These are phyloP conservation scores for Pristis pectinata DNA, from an alignment of 2,797 vertebrate species.

Conservation along the genomic window DNA sequence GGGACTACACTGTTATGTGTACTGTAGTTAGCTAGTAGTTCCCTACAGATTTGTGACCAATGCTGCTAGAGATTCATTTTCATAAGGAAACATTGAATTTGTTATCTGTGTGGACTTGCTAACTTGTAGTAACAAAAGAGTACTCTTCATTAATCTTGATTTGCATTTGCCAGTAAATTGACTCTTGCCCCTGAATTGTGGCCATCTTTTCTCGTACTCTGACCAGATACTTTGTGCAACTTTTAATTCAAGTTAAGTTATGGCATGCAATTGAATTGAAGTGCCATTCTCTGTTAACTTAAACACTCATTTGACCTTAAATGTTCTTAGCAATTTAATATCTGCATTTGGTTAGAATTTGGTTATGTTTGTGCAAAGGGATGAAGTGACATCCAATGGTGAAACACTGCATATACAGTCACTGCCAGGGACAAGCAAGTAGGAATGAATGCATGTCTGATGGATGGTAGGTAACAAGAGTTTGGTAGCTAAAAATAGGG, in stretches of 20 bases:
- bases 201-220: not conserved
- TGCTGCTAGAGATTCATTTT: not conserved
- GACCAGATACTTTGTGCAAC: not conserved
- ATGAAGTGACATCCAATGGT: not conserved
- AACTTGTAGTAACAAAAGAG: not conserved
- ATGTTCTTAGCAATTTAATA: not conserved
- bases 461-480: not conserved
- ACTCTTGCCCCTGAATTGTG: not conserved
- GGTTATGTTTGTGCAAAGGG: not conserved
- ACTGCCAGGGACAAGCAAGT: not conserved
- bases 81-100: not conserved
- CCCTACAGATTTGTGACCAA: not conserved
- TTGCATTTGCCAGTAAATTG: not conserved
- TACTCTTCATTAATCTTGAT: not conserved
- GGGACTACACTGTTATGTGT: too few species aligned
- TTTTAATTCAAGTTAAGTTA: not conserved
- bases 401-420: not conserved
- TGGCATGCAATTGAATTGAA: not conserved
- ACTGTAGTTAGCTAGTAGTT: too few species aligned
- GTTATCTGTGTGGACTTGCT: not conserved
- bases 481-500: not conserved
- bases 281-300: not conserved
- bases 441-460: not conserved
- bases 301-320: not conserved
- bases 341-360: not conserved